A percentile compares a stretch with the other conserved stretches of the same genome.
phyloP scores from a whole-genome alignment of 2,113 vertebrate genomes.

The Equus przewalskii region DNA sequence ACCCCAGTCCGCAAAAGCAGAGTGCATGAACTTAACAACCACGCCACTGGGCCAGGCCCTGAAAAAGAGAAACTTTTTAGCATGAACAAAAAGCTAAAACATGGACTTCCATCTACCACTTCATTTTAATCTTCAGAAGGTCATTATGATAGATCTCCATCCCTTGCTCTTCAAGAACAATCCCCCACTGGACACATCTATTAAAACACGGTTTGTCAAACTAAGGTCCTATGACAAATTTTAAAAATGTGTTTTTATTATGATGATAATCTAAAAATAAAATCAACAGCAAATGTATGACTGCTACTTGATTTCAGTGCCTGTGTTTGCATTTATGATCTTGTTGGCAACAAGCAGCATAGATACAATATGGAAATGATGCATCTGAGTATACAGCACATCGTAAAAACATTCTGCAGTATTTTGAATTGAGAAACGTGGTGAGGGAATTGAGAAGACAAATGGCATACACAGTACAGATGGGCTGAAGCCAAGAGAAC shows the following conservation, averaged over 20 bases:
- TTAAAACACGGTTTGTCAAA: slow-evolving; percentile 49
- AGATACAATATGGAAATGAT: slow-evolving; percentile 56
- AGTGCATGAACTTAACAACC: too few relatives aligned
- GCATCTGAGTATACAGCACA: slow-evolving; percentile 13
- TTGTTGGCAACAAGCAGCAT: slow-evolving; percentile 56
- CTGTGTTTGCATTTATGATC: slow-evolving; percentile 67
- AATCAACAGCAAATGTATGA: slow-evolving; percentile 38
- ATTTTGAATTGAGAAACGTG: slow-evolving; percentile 25
- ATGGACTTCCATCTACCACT: not conserved
- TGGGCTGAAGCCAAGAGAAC: slow-evolving; percentile 44
- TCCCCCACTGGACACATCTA: not conserved
- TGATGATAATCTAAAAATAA: slow-evolving; percentile 54
- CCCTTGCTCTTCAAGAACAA: not conserved
- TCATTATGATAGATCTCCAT: not conserved
- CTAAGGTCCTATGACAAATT: slow-evolving; percentile 9
- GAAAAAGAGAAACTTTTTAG: slow-evolving; percentile 20
- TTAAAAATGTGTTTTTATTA: slow-evolving; percentile 34
- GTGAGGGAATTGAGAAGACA: slow-evolving; percentile 43
- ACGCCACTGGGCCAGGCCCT: too few relatives aligned
- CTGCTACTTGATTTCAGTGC: slow-evolving; percentile 58
- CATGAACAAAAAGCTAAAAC: slow-evolving; percentile 46
- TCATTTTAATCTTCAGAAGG: slow-evolving; percentile 34
- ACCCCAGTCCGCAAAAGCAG: too few relatives aligned
- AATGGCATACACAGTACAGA: not conserved
- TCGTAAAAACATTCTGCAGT: slow-evolving; percentile 30